Percentiles rank a stretch among this genome's conserved stretches.
Evolutionary conservation across 2,113 vertebrate species (phyloP).

Genomic region (Proterorhinus semilunaris): DNA sequence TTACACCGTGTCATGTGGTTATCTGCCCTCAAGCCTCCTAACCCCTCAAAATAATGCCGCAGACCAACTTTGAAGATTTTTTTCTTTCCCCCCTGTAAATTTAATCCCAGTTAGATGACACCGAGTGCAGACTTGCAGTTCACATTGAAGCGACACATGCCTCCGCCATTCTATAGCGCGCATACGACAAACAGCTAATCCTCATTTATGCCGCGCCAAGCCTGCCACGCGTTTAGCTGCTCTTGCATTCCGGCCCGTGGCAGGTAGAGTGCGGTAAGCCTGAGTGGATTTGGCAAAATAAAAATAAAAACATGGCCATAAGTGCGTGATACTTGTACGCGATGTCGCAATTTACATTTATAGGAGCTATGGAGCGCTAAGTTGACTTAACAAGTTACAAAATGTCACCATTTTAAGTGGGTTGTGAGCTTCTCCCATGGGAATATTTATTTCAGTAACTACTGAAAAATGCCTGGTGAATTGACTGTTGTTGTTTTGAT

Average conservation of each 20-base stretch:
- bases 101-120: slow-evolving; percentile 67
- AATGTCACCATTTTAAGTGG: too few species aligned
- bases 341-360: not conserved
- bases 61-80: slow-evolving; percentile 64
- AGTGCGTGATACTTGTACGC: not conserved
- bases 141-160: slow-evolving; percentile 59
- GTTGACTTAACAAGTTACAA: not conserved
- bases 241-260: slow-evolving; percentile 65
- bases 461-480: too few species aligned
- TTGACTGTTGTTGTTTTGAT: too few species aligned
- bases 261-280: slow-evolving; percentile 74
- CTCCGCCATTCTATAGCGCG: slow-evolving; percentile 59
- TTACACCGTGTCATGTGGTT: slow-evolving; percentile 48
- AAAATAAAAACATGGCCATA: slow-evolving; percentile 34
- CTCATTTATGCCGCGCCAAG: slow-evolving; percentile 69
- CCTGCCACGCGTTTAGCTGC: slow-evolving; percentile 68
- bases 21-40: slow-evolving; percentile 31
- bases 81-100: slow-evolving; percentile 1
- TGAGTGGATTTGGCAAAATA: slow-evolving; percentile 68
- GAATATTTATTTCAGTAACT: too few species aligned
- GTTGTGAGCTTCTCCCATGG: too few species aligned
- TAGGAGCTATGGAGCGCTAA: not conserved
- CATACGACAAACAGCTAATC: slow-evolving; percentile 71
- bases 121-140: slow-evolving; percentile 68
- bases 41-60: slow-evolving; percentile 24